Evolutionary conservation across 2,888 invertebrate genomes (phyloP), one percentile per base, ranked within the genome.

Genomic region (Nomada goodeniana): DNA sequence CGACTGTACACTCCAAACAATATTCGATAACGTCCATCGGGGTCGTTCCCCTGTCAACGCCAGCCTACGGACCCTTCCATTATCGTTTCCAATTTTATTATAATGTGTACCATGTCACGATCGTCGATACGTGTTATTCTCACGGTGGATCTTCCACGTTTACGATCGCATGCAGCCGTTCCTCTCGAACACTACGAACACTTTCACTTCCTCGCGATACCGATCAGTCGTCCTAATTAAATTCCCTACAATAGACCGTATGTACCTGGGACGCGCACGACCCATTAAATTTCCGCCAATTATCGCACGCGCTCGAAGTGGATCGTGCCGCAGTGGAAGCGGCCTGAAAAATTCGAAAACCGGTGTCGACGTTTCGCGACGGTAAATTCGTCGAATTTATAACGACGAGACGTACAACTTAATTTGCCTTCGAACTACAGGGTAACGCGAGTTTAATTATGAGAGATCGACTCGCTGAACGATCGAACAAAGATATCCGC

Each of bases 401-500:
- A 64, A 61, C 61, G 18, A 26, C 61, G 18, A 44, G 20, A 15
- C 42, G 23, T 26, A 26, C 44, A 26, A 11, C 50, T 55, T 72
- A 79, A 72, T 79, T 68, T 81, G 47, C 68, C 73, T 42, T 26
- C 44, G 42, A 42, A 44, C 10, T 11, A 53, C 57, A 47, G 26
- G 59, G 53, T 65, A 65, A 69, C 36, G 57, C 52, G 53, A 68
- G 75, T 76, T 84, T 85, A 85, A 85, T 85, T 85, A 78, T 73
- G 73, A 65, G 61, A 67, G 59, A 77, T 80, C 80, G 73, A 42
- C 59, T 13, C 50, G 47, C 3, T 29, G 50, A 67, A 64, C 36
- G 68, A 74, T 82, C 75, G 59, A n/a, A 7, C 53, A 44, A n/a
- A 70, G 73, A 81, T 86, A 72, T 67, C 72, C 53, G 65, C 59